These are phyloP conservation scores for Elgonia sp. DNA, from an alignment of 2,888 invertebrate genomes.

Conservation along the genomic window DNA sequence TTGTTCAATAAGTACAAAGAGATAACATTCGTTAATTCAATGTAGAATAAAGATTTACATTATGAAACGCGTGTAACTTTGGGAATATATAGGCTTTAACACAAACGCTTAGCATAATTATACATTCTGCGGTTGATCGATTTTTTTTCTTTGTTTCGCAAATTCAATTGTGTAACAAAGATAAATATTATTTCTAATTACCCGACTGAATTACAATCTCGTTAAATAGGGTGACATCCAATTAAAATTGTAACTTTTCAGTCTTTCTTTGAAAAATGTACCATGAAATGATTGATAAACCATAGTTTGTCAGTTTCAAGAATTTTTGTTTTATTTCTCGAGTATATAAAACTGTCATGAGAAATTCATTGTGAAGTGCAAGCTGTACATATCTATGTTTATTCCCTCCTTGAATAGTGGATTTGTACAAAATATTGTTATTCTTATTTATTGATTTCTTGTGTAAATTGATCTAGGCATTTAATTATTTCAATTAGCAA, in stretches of 20 bases:
- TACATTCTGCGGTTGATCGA: constrained; percentile 51
- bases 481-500: too few species aligned
- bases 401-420: too few species aligned
- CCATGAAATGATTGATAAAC: too few species aligned
- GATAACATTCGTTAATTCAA: constrained; percentile 8
- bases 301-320: too few species aligned
- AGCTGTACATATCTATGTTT: too few species aligned
- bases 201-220: constrained; percentile 29
- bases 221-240: constrained; percentile 36
- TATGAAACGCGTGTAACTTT: background rate
- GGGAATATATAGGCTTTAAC: constrained; percentile 29
- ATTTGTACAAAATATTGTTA: too few species aligned
- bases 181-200: constrained; percentile 45
- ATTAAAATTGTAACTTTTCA: constrained; percentile 32
- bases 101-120: constrained; percentile 39
- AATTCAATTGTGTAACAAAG: constrained; percentile 45
- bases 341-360: too few species aligned
- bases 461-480: too few species aligned
- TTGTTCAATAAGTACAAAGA: constrained; percentile 6
- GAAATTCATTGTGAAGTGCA: too few species aligned
- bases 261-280: constrained; percentile 19
- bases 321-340: too few species aligned
- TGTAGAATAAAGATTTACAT: constrained; percentile 9
- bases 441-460: too few species aligned
- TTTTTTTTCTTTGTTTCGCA: constrained; percentile 38